Base-by-base conservation (phyloP, 2,888 invertebrate species). In the Watsonalla cultraria region DNA sequence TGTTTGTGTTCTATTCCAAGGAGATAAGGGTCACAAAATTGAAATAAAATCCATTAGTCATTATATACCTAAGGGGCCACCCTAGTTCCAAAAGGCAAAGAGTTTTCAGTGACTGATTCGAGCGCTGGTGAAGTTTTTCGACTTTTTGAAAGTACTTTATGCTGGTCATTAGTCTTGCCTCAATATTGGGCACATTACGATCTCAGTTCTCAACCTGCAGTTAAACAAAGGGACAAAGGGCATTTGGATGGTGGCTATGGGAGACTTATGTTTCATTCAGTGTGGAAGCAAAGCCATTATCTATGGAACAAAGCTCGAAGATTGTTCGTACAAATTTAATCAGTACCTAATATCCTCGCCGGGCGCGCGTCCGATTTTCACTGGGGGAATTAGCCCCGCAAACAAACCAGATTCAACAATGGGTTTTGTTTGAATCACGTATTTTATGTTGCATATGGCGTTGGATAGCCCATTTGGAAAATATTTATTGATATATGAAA, bases 271-370 rank as follows among this genome's bases (percentile, higher is more conserved):
- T 80, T 80, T 80, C 79, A 86, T 87, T 82, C 78, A 80, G 68
- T 57, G 62, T 66, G 75, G 72, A 75, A 71, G 75, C 74, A 67
- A 65, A 62, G 64, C 74, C 72, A 74, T 74, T 75, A 78, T 74
- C 76, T 72, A 61, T 64, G 64, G 66, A 68, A 74, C 79, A 78
- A 78, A 78, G 79, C 78, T 68, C 65, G 73, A 74, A 76, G 76
- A 86, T 86, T 86, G 85, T 78, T 83, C 80, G 74, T 89, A 84
- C 80, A 87, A 86, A 82, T 86, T 89, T 89, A 86, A 89, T 85
- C 81, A 82, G 76, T 70, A 70, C 73, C 68, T 72, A 74, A 76
- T 71, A 74, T 70, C 68, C 65, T 67, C 62, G 63, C 52, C 54
- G 66, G 64, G 65, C 59, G 63, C 61, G 52, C 51, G 61, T 59